A percentile compares a stretch with the other conserved stretches of the same genome.
These are phyloP conservation scores for Sialia sialis DNA, from an alignment of 2,113 vertebrate species.

Conservation along the genomic window DNA sequence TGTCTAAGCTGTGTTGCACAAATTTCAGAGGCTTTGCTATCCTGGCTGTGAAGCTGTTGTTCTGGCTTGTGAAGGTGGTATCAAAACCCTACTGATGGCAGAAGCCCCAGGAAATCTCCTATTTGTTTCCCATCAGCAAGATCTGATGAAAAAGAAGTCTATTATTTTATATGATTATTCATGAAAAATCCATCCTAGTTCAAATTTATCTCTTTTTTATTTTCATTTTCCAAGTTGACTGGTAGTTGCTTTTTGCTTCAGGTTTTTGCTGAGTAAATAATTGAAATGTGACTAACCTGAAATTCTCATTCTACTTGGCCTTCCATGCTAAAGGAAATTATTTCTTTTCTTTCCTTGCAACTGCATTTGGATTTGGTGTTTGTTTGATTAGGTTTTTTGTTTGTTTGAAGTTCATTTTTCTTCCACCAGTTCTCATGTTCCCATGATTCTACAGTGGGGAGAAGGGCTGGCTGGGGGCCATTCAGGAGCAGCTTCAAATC, in stretches of 20 bases:
- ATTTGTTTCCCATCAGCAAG: background rate
- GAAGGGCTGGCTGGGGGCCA: background rate
- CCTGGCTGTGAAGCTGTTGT: background rate
- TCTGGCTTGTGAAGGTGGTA: background rate
- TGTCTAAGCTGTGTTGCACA: background rate
- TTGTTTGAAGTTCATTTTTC: background rate
- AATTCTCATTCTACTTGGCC: background rate
- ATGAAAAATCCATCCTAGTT: background rate
- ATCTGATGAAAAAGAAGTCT: background rate
- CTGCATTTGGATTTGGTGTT: accelerated
- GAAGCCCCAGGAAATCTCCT: background rate
- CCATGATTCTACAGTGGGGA: background rate
- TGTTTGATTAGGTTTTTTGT: background rate
- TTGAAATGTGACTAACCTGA: background rate
- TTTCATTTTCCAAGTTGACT: background rate
- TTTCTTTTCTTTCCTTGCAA: background rate
- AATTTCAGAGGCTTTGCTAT: background rate
- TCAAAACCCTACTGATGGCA: background rate
- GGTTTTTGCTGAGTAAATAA: background rate
- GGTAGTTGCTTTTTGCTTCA: background rate
- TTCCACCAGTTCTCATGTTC: background rate
- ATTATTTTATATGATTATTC: background rate
- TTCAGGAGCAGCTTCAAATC: background rate
- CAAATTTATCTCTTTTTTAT: background rate
- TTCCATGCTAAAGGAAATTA: background rate